Percentiles rank a stretch among this genome's conserved stretches.
phyloP scores from a whole-genome alignment of 2,888 invertebrate species.

The Incurvaria masculella region DNA sequence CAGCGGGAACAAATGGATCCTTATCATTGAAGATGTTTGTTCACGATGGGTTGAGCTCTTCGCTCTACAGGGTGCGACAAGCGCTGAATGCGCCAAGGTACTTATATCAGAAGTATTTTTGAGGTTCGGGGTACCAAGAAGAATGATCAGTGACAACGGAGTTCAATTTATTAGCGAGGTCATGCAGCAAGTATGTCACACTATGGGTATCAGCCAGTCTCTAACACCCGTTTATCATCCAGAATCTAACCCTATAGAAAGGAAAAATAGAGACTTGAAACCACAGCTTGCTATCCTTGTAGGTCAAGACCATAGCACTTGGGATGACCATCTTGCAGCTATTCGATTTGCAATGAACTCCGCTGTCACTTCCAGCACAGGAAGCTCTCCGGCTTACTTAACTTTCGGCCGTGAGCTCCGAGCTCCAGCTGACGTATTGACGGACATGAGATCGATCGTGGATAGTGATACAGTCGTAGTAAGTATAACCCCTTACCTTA shows the following conservation, averaged over 20 bases:
- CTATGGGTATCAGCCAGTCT: slow-evolving; percentile 7
- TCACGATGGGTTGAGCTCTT: slow-evolving; percentile 9
- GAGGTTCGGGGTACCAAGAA: slow-evolving; percentile 21
- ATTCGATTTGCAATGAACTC: no score
- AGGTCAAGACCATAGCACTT: background rate
- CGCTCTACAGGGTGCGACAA: slow-evolving; percentile 8
- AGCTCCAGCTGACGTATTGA: slow-evolving; percentile 4
- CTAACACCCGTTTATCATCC: slow-evolving; percentile 25
- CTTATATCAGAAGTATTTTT: slow-evolving; percentile 6
- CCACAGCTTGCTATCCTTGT: slow-evolving; percentile 13
- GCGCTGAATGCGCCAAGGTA: slow-evolving; percentile 5
- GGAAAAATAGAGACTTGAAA: slow-evolving; percentile 19
- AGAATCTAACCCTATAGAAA: slow-evolving; percentile 21
- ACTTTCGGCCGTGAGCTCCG: slow-evolving; percentile 14
- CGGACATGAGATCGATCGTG: background rate
- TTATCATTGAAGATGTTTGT: slow-evolving; percentile 8
- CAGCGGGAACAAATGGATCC: slow-evolving; percentile 1
- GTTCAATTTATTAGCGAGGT: slow-evolving; percentile 21
- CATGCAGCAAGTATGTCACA: slow-evolving; percentile 20
- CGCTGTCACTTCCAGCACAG: slow-evolving; percentile 1
- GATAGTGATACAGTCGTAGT: background rate
- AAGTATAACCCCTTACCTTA: background rate
- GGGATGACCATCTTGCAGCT: no score
- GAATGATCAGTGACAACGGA: slow-evolving; percentile 23
- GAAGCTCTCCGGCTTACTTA: slow-evolving; percentile 11